Evolutionary conservation across 2,797 vertebrate genomes (phyloP).

Genomic region (Coluber constrictor): DNA sequence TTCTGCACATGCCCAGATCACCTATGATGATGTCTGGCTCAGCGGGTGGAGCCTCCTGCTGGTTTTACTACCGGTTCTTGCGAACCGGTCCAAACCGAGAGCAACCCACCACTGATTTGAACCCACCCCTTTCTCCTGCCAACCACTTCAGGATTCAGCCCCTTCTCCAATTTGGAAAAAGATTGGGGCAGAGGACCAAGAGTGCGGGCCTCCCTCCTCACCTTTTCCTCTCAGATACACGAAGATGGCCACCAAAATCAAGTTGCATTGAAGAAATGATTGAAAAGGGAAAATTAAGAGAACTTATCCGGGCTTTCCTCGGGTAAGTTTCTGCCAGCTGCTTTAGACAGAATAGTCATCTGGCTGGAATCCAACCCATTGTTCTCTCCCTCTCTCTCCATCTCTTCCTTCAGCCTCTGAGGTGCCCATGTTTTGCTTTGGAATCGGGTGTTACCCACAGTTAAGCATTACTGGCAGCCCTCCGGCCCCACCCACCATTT

Average conservation of each 20-base stretch:
- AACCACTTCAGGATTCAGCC: not conserved
- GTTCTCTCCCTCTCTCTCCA: not conserved
- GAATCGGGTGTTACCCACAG: not conserved
- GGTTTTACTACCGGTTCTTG: too few species aligned
- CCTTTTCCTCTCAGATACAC: not conserved
- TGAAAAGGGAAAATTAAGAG: not conserved
- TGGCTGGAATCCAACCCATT: not conserved
- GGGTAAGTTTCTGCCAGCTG: not conserved
- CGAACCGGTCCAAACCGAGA: too few species aligned
- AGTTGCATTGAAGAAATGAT: not conserved
- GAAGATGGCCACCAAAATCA: not conserved
- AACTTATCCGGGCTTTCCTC: not conserved
- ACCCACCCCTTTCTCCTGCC: too few species aligned
- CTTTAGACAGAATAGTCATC: not conserved
- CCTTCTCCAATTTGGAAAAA: not conserved
- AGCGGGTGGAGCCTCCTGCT: too few species aligned
- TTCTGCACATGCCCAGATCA: too few species aligned
- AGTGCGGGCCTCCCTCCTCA: not conserved
- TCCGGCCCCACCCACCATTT: not conserved
- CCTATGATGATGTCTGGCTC: too few species aligned
- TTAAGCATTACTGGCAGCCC: not conserved
- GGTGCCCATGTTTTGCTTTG: not conserved
- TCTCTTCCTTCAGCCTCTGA: not conserved
- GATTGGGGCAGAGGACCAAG: not conserved
- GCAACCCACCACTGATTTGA: too few species aligned